Percentiles rank a stretch among this genome's conserved stretches.
phyloP scores from a whole-genome alignment of 2,888 invertebrate species.

The Azorinus chamasolen region DNA sequence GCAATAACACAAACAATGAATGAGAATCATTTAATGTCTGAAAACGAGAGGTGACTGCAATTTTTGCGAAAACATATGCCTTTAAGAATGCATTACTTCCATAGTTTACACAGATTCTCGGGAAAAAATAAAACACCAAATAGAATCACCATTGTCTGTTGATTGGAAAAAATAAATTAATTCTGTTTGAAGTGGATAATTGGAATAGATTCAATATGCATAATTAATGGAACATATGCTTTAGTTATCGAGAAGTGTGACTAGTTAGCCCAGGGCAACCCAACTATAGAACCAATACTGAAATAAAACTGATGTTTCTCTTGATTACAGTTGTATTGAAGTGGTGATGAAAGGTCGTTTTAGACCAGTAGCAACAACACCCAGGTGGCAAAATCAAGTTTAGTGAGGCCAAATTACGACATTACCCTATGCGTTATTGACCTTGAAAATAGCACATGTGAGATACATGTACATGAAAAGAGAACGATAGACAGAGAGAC shows the following conservation, averaged over 20 bases:
- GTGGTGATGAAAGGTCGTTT: not conserved
- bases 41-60: no score
- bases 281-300: slow-evolving; percentile 6
- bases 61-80: no score
- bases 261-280: slow-evolving; percentile 7
- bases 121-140: slow-evolving; percentile 39
- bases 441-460: no score
- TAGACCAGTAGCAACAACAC: no score
- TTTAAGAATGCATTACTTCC: slow-evolving; percentile 23
- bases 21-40: no score
- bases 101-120: slow-evolving; percentile 24
- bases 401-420: no score
- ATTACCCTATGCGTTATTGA: no score
- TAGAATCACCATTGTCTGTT: slow-evolving; percentile 50
- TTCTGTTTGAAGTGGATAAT: slow-evolving; percentile 57
- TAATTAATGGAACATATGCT: slow-evolving; percentile 64
- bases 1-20: no score
- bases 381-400: no score
- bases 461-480: no score
- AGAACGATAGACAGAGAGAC: no score
- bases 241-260: slow-evolving; percentile 20
- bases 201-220: slow-evolving; percentile 44
- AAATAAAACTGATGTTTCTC: slow-evolving; percentile 5
- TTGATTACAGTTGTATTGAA: slow-evolving; percentile 7
- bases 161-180: slow-evolving; percentile 47